phyloP scores from a whole-genome alignment of 2,113 vertebrate genomes.

The Telmatochromis sp. region DNA sequence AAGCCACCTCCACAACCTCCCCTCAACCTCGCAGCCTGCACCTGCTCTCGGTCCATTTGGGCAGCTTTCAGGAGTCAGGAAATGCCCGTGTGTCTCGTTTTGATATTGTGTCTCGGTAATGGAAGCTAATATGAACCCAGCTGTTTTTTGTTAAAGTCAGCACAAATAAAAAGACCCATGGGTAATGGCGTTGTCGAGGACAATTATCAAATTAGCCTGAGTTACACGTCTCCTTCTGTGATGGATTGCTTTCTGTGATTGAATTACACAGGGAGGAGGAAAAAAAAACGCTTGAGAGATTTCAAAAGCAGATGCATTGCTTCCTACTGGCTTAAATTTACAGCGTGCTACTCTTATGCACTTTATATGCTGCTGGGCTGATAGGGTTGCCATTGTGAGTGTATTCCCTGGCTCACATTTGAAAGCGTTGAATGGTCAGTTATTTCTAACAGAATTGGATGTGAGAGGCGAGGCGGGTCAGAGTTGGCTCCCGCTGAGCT shows the following conservation, averaged over 20 bases:
- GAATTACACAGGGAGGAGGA: conserved; percentile 22
- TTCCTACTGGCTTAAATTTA: conserved; percentile 16
- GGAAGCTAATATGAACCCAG: conserved; percentile 49
- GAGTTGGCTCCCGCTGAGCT: conserved; percentile 17
- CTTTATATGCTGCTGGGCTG: background rate
- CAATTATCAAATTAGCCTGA: conserved; percentile 64
- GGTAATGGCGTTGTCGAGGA: conserved; percentile 56
- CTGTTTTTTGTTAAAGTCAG: conserved; percentile 57
- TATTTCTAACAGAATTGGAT: conserved; percentile 17
- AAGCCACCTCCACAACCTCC: background rate
- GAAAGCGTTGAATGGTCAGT: conserved; percentile 26
- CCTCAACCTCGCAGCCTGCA: background rate
- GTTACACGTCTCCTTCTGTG: conserved; percentile 47
- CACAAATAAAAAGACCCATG: conserved; percentile 56
- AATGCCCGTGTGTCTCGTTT: background rate
- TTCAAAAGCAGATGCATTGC: background rate
- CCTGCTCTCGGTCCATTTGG: background rate
- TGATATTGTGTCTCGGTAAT: conserved; percentile 35
- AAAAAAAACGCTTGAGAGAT: background rate
- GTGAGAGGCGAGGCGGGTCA: conserved; percentile 25
- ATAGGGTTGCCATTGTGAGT: background rate
- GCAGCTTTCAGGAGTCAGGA: background rate
- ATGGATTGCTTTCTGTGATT: conserved; percentile 55
- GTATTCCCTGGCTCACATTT: background rate
- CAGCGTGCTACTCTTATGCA: background rate